Evolutionary conservation across 2,888 invertebrate species (phyloP).

Genomic region (Cremastinae sp.): DNA sequence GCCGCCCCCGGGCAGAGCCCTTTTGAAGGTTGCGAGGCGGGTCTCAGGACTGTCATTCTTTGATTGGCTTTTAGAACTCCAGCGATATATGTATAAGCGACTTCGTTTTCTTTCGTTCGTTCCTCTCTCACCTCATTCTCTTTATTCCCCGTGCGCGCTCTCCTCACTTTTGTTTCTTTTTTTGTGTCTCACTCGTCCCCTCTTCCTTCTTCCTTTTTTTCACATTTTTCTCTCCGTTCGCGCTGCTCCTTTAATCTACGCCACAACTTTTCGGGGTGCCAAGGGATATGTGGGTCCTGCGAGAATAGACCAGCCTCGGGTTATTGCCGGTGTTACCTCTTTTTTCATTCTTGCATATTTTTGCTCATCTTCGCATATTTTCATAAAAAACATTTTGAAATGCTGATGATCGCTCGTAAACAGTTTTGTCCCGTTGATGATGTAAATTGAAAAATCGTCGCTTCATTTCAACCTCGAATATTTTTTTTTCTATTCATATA

Average conservation of each 20-base stretch:
- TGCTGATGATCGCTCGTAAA: neutral
- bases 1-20: constrained; percentile 76
- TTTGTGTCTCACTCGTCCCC: constrained; percentile 47
- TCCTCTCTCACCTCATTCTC: constrained; percentile 57
- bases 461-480: no score
- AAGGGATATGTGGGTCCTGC: neutral
- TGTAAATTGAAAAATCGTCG: no score
- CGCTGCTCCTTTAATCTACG: constrained; percentile 66
- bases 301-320: neutral
- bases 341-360: constrained; percentile 1
- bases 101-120: constrained; percentile 67
- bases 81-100: constrained; percentile 47
- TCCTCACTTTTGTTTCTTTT: constrained; percentile 49
- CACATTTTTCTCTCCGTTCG: constrained; percentile 25
- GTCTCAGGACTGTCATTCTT: constrained; percentile 78
- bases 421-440: no score
- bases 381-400: constrained; percentile 6
- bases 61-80: constrained; percentile 74
- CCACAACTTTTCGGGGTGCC: constrained; percentile 57
- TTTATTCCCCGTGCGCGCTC: constrained; percentile 12
- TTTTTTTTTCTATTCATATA: no score
- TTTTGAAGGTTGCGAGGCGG: constrained; percentile 76
- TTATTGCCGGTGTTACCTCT: constrained; percentile 6
- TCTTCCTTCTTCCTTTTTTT: constrained; percentile 29
- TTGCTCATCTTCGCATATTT: neutral